A percentile compares a stretch with the other conserved stretches of the same genome.
These are phyloP conservation scores for Lasius platythorax DNA, from an alignment of 2,888 invertebrate species.

Conservation along the genomic window DNA sequence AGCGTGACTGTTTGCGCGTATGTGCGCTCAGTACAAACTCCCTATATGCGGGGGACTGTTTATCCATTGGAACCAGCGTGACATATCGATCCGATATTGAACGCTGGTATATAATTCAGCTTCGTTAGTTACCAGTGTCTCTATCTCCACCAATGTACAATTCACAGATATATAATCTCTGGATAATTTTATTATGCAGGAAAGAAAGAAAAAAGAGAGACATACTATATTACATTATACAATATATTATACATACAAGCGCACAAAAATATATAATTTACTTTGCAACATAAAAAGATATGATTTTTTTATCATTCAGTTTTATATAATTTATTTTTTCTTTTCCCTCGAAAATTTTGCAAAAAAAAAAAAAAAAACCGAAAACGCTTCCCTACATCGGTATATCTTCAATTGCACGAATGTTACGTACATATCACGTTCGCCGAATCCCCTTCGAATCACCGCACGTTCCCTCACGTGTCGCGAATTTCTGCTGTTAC, in stretches of 20 bases:
- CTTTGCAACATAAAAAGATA: background rate
- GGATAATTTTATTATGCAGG: background rate
- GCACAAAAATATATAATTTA: background rate
- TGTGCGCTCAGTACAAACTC: constrained; percentile 30
- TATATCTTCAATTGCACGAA: constrained; percentile 9
- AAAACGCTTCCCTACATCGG: background rate
- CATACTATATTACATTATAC: background rate
- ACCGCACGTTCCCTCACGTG: constrained; percentile 54
- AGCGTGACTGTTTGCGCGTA: constrained; percentile 32
- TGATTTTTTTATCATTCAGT: background rate
- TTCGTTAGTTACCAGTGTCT: constrained; percentile 22
- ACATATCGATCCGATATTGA: constrained; percentile 58
- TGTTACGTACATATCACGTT: constrained; percentile 30
- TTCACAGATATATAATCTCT: background rate
- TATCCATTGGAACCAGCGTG: constrained; percentile 51
- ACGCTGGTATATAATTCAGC: constrained; percentile 26
- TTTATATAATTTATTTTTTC: background rate
- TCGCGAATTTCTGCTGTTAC: constrained; percentile 59
- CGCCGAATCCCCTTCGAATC: constrained; percentile 30
- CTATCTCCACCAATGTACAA: background rate
- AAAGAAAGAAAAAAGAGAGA: background rate
- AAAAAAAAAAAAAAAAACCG: background rate
- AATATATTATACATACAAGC: background rate
- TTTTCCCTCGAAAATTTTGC: background rate
- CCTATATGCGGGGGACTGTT: constrained; percentile 11